These are phyloP conservation scores for Caenorhabditis doughertyi DNA, from an alignment of 2,888 invertebrate genomes.

Conservation along the genomic window DNA sequence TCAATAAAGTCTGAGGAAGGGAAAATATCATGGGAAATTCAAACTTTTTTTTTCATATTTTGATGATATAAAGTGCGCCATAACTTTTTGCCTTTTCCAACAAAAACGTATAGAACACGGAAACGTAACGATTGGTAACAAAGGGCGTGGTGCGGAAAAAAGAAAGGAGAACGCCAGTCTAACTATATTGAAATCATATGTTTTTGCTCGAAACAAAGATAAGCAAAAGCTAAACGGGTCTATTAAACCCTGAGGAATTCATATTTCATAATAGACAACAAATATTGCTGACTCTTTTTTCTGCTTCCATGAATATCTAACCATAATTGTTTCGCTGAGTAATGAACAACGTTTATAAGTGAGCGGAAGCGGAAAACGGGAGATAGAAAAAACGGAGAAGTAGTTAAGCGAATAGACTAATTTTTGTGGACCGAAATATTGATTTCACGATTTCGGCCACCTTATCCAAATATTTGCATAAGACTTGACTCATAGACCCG, in stretches of 20 bases:
- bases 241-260: background rate
- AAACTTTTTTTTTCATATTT: no score
- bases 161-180: background rate
- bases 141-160: constrained; percentile 14
- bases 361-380: constrained; percentile 25
- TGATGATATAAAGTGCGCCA: no score
- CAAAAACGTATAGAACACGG: background rate
- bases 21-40: no score
- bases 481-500: constrained; percentile 48
- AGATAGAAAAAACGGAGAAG: constrained; percentile 7
- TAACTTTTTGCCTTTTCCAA: no score
- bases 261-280: constrained; percentile 13
- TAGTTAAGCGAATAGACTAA: constrained; percentile 47
- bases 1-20: no score
- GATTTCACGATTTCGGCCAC: constrained; percentile 63
- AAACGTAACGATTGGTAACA: constrained; percentile 34
- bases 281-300: constrained; percentile 1
- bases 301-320: constrained; percentile 49
- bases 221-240: constrained; percentile 1
- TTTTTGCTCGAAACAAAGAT: background rate
- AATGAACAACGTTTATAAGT: background rate
- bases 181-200: constrained; percentile 2
- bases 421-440: constrained; percentile 58
- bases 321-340: constrained; percentile 29
- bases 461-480: constrained; percentile 65